Conservation (phyloP, 2,888 invertebrate species). For the Bedellia somnulentella region DNA sequence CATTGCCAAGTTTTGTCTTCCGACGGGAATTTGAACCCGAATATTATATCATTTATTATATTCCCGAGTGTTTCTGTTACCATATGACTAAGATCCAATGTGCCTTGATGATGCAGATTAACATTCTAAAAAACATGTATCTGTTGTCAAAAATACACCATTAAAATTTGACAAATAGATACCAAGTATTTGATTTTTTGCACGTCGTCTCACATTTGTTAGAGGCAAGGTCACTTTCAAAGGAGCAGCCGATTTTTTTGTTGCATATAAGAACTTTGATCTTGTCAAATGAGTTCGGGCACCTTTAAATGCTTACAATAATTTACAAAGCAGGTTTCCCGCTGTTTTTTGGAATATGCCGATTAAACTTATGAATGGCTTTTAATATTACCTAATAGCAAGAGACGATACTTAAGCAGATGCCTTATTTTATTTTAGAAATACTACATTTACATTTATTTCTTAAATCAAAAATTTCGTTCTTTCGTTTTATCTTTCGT, state of each 20-base stretch:
- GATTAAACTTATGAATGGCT: too few species aligned
- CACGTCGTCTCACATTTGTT: conserved; percentile 21
- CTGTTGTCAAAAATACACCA: too few species aligned
- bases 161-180: too few species aligned
- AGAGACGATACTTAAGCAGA: too few species aligned
- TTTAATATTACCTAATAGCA: too few species aligned
- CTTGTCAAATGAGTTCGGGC: conserved; percentile 9
- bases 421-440: too few species aligned
- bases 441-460: too few species aligned
- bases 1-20: conserved; percentile 77
- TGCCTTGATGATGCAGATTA: conserved; percentile 19
- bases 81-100: conserved; percentile 54
- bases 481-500: too few species aligned
- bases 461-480: too few species aligned
- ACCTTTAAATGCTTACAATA: conserved; percentile 11
- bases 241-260: conserved; percentile 18
- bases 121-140: conserved; percentile 28
- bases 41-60: conserved; percentile 74
- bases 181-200: conserved; percentile 1
- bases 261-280: conserved; percentile 14
- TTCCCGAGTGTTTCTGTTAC: conserved; percentile 76
- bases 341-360: too few species aligned
- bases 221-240: conserved; percentile 31
- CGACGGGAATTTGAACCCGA: conserved; percentile 70
- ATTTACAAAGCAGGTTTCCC: too few species aligned